Conservation (phyloP, 2,113 vertebrate genomes). For the Bostrychus sinensis region DNA sequence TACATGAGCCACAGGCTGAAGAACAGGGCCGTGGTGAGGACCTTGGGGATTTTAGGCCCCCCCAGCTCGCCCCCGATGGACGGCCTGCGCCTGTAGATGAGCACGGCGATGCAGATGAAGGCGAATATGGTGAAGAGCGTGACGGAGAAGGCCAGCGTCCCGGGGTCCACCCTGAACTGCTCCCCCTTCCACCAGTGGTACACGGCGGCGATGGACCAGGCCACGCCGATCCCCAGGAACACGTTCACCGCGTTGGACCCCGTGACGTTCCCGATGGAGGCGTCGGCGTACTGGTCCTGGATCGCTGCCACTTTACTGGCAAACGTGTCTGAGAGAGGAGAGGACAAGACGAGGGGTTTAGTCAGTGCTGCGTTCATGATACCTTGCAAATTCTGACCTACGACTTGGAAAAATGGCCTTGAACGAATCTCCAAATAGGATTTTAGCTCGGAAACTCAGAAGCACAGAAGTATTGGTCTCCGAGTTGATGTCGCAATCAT, state of each 20-base stretch:
- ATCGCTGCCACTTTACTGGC: conserved; percentile 95
- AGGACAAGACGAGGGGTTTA: neutral
- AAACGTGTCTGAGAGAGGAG: conserved; percentile 86
- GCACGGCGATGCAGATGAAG: conserved; percentile 92
- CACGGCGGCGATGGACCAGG: conserved; percentile 96
- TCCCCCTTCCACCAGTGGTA: conserved; percentile 85
- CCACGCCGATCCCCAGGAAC: conserved; percentile 95
- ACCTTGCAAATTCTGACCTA: too few relatives aligned
- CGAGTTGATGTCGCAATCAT: too few relatives aligned
- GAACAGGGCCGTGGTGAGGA: conserved; percentile 88
- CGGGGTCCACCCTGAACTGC: conserved; percentile 87
- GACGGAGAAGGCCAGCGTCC: conserved; percentile 95
- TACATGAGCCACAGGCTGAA: conserved; percentile 97
- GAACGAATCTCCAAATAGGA: too few relatives aligned
- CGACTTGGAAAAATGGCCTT: too few relatives aligned
- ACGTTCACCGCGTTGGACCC: conserved; percentile 98
- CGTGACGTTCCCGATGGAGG: conserved; percentile 96
- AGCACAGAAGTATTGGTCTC: too few relatives aligned
- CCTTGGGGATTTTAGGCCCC: conserved; percentile 90
- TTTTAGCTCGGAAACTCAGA: too few relatives aligned
- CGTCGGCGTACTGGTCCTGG: conserved; percentile 96
- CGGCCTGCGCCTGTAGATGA: conserved; percentile 93
- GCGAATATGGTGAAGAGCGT: conserved; percentile 99
- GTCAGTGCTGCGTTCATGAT: neutral
- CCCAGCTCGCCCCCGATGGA: conserved; percentile 96